phyloP scores from a whole-genome alignment of 2,113 vertebrate genomes.

The Podarcis raffonei region DNA sequence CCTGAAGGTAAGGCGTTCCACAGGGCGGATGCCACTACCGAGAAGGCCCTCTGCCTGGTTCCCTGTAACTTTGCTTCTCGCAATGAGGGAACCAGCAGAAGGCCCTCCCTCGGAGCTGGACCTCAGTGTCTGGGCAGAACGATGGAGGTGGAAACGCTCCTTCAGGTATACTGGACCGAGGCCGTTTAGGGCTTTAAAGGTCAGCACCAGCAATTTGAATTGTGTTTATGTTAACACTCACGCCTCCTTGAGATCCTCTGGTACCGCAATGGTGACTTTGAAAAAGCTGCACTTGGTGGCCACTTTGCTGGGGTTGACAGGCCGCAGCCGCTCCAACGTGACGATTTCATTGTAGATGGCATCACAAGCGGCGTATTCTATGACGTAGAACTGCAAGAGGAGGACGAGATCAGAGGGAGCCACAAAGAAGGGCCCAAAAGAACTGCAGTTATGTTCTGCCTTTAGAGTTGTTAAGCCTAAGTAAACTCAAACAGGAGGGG shows the following conservation, averaged over 20 bases:
- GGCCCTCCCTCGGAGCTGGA: too few species aligned
- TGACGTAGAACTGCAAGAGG: conserved; percentile 87
- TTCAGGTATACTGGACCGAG: too few species aligned
- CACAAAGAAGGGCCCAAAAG: neutral
- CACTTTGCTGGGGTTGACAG: conserved; percentile 88
- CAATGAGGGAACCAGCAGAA: too few species aligned
- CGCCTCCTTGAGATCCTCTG: conserved; percentile 90
- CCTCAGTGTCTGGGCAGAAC: too few species aligned
- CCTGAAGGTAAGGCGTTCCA: too few species aligned
- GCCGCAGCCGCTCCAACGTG: conserved; percentile 88
- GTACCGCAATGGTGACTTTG: conserved; percentile 85
- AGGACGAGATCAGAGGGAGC: neutral
- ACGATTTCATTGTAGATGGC: conserved; percentile 94
- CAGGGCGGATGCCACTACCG: too few species aligned
- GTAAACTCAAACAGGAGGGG: neutral
- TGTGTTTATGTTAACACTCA: conserved; percentile 68
- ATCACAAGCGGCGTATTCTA: conserved; percentile 91
- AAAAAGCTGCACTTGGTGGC: conserved; percentile 85
- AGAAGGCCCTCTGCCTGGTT: too few species aligned
- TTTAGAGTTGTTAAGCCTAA: neutral
- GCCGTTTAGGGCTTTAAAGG: too few species aligned
- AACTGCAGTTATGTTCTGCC: neutral
- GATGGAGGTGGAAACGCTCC: too few species aligned
- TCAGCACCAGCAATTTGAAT: too few species aligned
- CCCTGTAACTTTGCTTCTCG: too few species aligned